Evolutionary conservation across 2,888 invertebrate species (phyloP).

Genomic region (Nephrotoma appendiculata): DNA sequence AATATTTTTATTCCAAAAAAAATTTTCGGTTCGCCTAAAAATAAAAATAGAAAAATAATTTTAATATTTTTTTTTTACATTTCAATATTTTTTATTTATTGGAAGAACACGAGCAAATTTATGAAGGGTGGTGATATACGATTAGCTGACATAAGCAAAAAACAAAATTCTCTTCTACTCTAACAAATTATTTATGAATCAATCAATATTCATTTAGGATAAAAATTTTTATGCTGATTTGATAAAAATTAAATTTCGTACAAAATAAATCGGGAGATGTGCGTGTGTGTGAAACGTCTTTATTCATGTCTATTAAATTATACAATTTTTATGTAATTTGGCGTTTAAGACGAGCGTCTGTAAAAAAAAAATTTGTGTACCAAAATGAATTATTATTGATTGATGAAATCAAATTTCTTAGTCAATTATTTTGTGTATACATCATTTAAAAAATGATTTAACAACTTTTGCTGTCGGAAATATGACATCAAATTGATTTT

Average conservation of each 20-base stretch:
- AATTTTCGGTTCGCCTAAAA: not conserved
- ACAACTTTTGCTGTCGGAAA: not conserved
- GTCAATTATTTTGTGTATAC: not conserved
- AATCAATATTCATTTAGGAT: not conserved
- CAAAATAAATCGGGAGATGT: not conserved
- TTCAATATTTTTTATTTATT: not conserved
- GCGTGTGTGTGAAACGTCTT: not conserved
- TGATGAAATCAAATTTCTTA: not conserved
- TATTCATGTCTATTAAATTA: not conserved
- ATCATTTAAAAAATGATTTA: not conserved
- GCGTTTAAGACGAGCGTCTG: not conserved
- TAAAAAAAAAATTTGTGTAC: not conserved
- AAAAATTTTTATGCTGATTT: not conserved
- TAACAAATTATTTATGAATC: not conserved
- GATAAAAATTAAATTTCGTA: not conserved
- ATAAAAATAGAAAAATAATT: not conserved
- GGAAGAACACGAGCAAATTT: not conserved
- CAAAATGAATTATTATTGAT: not conserved
- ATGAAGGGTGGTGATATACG: not conserved
- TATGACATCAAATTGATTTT: not conserved
- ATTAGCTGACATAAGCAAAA: not conserved
- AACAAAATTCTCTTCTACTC: not conserved
- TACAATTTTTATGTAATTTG: not conserved
- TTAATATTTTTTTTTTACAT: not conserved
- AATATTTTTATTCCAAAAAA: not conserved